These are phyloP conservation scores for Maniola hyperantus DNA, from an alignment of 2,888 invertebrate species.

Conservation along the genomic window DNA sequence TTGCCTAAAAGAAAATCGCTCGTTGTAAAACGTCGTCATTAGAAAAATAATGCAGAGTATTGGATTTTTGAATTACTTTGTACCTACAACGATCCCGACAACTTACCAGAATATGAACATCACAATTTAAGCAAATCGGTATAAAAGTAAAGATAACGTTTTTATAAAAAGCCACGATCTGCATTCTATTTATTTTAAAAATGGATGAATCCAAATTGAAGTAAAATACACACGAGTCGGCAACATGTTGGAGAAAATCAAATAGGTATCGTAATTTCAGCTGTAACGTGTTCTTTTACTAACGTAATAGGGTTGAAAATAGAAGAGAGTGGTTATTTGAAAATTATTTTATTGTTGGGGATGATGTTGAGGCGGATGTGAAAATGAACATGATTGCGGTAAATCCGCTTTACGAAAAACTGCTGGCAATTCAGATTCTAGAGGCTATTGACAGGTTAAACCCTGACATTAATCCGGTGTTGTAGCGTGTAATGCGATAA, in stretches of 20 bases:
- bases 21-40: too few relatives aligned
- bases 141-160: slow-evolving; percentile 41
- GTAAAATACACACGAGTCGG: slow-evolving; percentile 41
- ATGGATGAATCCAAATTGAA: slow-evolving; percentile 45
- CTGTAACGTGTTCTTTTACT: slow-evolving; percentile 25
- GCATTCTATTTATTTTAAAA: slow-evolving; percentile 47
- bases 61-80: neutral
- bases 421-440: slow-evolving; percentile 37
- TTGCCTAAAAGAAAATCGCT: neutral
- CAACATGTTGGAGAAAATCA: slow-evolving; percentile 35
- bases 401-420: slow-evolving; percentile 45
- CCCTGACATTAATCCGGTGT: slow-evolving; percentile 34
- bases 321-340: slow-evolving; percentile 24
- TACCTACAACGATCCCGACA: neutral
- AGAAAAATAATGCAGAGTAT: neutral
- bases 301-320: slow-evolving; percentile 38
- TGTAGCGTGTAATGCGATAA: slow-evolving; percentile 34
- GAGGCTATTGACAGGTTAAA: slow-evolving; percentile 41
- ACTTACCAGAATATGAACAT: slow-evolving; percentile 19
- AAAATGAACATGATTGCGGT: slow-evolving; percentile 44
- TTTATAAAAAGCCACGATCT: slow-evolving; percentile 42
- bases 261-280: slow-evolving; percentile 33
- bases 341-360: slow-evolving; percentile 28
- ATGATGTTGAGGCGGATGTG: slow-evolving; percentile 28
- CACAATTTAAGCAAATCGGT: slow-evolving; percentile 32